These are phyloP conservation scores for Diglossa cyanea DNA, from an alignment of 2,797 vertebrate genomes.

Conservation along the genomic window DNA sequence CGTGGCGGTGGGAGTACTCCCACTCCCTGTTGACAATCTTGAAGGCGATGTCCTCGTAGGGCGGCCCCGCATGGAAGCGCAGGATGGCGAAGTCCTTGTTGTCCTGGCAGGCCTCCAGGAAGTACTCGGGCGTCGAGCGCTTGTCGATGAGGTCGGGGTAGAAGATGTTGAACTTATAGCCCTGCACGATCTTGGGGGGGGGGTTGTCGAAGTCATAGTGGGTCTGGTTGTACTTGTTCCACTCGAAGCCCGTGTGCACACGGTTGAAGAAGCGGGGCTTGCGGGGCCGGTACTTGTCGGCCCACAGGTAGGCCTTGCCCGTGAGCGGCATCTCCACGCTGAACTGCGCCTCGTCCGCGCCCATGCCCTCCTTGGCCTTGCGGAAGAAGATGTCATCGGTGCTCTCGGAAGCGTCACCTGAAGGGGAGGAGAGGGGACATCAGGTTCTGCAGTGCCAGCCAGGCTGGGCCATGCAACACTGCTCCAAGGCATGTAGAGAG, in stretches of 20 bases:
- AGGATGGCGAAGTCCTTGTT: constrained; percentile 96
- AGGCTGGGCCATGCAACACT: fast-evolving
- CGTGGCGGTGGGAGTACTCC: constrained; percentile 97
- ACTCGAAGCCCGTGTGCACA: constrained; percentile 97
- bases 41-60: constrained; percentile 97
- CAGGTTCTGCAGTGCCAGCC: not conserved
- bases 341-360: constrained; percentile 94
- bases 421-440: fast-evolving
- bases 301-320: constrained; percentile 96
- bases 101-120: constrained; percentile 92
- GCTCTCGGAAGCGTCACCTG: constrained; percentile 91
- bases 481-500: fast-evolving
- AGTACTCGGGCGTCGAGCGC: constrained; percentile 94
- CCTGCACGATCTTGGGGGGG: constrained; percentile 96
- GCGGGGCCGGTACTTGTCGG: constrained; percentile 96
- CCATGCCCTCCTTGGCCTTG: constrained; percentile 93
- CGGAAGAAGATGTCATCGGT: constrained; percentile 93
- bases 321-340: constrained; percentile 94
- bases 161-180: constrained; percentile 99
- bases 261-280: constrained; percentile 98
- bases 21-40: constrained; percentile 97
- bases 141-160: constrained; percentile 98
- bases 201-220: constrained; percentile 99
- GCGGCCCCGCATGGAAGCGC: constrained; percentile 93
- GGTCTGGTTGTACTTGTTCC: constrained; percentile 99